Evolutionary conservation across 2,888 invertebrate genomes (phyloP).

Genomic region (Ligdia adustata): DNA sequence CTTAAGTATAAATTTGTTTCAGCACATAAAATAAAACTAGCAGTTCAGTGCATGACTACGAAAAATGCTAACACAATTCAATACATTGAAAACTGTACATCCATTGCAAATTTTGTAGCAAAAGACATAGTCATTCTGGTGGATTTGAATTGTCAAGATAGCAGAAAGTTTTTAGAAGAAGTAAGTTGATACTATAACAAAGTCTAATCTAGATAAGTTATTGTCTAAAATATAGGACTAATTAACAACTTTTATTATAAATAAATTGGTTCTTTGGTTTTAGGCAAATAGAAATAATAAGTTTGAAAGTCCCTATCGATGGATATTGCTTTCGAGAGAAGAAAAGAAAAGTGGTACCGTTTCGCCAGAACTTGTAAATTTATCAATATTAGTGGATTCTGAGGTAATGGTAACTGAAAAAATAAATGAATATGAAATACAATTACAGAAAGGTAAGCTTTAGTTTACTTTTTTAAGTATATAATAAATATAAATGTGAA

Average conservation of each 20-base stretch:
- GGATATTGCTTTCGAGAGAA: constrained; percentile 49
- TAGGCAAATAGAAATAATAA: constrained; percentile 50
- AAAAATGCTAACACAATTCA: constrained; percentile 38
- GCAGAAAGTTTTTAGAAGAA: constrained; percentile 38
- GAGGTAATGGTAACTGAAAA: too few relatives aligned
- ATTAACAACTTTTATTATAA: too few relatives aligned
- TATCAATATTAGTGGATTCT: constrained; percentile 55
- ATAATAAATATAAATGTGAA: too few relatives aligned
- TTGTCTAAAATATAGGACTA: neutral
- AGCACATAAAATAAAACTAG: constrained; percentile 42
- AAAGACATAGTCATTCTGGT: constrained; percentile 39
- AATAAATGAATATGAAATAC: constrained; percentile 22
- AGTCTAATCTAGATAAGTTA: neutral
- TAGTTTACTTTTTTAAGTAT: too few relatives aligned
- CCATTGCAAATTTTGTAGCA: constrained; percentile 25
- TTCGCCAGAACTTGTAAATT: constrained; percentile 34
- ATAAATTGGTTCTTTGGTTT: constrained; percentile 24
- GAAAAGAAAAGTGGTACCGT: constrained; percentile 20
- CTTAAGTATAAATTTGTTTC: constrained; percentile 18
- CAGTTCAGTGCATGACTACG: constrained; percentile 33
- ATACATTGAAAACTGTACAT: constrained; percentile 36
- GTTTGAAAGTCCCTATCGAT: constrained; percentile 54
- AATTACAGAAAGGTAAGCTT: constrained; percentile 51
- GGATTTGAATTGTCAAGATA: constrained; percentile 44
- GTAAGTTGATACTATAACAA: constrained; percentile 34